Conservation (phyloP, 2,888 invertebrate genomes). For the Orthosia cruda region DNA sequence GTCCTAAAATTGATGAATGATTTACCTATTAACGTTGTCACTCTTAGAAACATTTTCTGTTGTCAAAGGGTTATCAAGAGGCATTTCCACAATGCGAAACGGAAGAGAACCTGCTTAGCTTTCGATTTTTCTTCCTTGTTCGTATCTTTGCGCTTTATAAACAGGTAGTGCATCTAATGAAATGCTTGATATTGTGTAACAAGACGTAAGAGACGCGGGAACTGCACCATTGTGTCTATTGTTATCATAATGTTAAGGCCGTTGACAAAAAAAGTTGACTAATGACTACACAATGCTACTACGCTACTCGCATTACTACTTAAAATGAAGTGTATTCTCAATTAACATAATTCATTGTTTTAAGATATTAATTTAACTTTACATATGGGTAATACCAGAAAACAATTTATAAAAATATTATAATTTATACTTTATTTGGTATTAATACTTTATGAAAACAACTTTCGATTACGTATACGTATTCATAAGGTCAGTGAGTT, state of each 20-base stretch:
- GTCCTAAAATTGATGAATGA: background rate
- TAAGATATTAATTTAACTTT: constrained; percentile 26
- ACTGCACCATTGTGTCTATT: constrained; percentile 86
- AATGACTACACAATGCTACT: constrained; percentile 69
- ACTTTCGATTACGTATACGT: constrained; percentile 59
- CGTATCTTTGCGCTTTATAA: constrained; percentile 72
- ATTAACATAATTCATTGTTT: constrained; percentile 35
- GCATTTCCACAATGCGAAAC: constrained; percentile 66
- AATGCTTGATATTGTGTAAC: constrained; percentile 87
- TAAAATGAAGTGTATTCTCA: constrained; percentile 32
- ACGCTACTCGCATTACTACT: constrained; percentile 53
- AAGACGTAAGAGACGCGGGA: constrained; percentile 89
- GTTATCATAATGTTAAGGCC: constrained; percentile 89
- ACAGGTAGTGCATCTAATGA: constrained; percentile 78
- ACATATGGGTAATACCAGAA: background rate
- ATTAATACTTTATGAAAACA: constrained; percentile 31
- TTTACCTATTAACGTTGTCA: background rate
- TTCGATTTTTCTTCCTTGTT: constrained; percentile 80
- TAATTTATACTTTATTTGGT: constrained; percentile 14
- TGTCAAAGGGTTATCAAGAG: background rate
- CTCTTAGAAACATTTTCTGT: constrained; percentile 2
- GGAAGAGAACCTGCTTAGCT: constrained; percentile 76
- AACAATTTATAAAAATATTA: constrained; percentile 17
- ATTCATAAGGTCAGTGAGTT: constrained; percentile 61
- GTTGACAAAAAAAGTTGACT: constrained; percentile 79